phyloP scores from a whole-genome alignment of 2,888 invertebrate species.

The Rapana venosa region DNA sequence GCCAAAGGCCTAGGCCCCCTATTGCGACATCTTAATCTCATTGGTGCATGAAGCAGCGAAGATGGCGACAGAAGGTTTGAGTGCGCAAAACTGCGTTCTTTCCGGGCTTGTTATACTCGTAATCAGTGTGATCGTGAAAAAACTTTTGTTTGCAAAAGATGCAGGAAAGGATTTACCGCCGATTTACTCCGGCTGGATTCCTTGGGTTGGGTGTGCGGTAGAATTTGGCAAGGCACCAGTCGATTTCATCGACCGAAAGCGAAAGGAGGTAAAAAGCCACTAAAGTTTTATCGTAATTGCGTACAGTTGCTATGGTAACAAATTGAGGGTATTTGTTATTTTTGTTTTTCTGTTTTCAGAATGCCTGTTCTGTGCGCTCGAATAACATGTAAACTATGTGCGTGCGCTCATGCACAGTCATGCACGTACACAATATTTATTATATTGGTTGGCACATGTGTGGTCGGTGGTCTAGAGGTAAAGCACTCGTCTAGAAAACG shows the following conservation, averaged over 20 bases:
- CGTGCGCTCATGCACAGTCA: no score
- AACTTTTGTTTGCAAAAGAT: conserved; percentile 11
- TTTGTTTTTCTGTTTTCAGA: not conserved
- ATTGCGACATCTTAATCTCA: no score
- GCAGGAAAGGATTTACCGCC: conserved; percentile 54
- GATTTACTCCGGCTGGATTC: conserved; percentile 65
- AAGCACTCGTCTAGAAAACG: no score
- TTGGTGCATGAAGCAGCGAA: not conserved
- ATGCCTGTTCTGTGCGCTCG: not conserved
- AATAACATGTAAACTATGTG: no score
- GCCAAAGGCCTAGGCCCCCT: no score
- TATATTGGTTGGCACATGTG: no score
- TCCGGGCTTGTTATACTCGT: not conserved
- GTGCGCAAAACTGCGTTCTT: not conserved
- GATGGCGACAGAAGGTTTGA: conserved; percentile 35
- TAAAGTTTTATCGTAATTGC: not conserved
- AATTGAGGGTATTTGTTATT: no score
- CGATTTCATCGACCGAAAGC: conserved; percentile 65
- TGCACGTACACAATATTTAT: no score
- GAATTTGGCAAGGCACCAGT: conserved; percentile 72
- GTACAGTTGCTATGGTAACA: not conserved
- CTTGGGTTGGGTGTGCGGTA: conserved; percentile 74
- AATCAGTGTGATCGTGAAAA: not conserved
- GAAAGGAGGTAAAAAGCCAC: conserved; percentile 59
- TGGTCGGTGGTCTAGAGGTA: no score